These are phyloP conservation scores for Scalopus aquaticus DNA, from an alignment of 2,113 vertebrate genomes.

Conservation along the genomic window DNA sequence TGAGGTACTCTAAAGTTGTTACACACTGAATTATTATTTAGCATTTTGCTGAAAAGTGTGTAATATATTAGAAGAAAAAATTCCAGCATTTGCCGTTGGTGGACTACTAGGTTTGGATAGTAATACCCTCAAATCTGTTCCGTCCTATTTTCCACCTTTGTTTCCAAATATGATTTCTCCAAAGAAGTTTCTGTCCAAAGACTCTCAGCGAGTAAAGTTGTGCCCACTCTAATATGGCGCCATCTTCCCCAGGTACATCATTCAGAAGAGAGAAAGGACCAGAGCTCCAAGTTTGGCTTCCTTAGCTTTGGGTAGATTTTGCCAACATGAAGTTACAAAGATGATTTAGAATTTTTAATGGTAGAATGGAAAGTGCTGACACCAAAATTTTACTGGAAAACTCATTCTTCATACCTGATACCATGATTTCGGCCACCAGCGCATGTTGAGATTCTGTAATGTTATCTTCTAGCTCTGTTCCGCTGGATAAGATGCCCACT, in stretches of 20 bases:
- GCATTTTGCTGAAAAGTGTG: background rate
- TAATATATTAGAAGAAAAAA: background rate
- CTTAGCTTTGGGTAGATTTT: background rate
- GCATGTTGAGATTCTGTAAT: background rate
- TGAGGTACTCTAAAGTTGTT: background rate
- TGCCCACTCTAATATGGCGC: too few species aligned
- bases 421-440: constrained; percentile 89
- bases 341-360: background rate
- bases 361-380: background rate
- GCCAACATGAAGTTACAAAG: background rate
- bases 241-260: background rate
- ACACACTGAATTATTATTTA: background rate
- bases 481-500: constrained; percentile 51
- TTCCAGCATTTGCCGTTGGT: background rate
- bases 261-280: background rate
- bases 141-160: background rate
- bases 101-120: background rate
- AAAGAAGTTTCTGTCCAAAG: background rate
- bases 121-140: background rate
- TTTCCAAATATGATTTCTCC: constrained; percentile 10
- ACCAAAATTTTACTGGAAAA: background rate
- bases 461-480: background rate
- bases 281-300: background rate
- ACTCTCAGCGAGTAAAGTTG: background rate
- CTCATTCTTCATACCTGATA: constrained; percentile 88